phyloP scores from a whole-genome alignment of 1,140 invertebrate genomes.

The Babylonia areolata region DNA sequence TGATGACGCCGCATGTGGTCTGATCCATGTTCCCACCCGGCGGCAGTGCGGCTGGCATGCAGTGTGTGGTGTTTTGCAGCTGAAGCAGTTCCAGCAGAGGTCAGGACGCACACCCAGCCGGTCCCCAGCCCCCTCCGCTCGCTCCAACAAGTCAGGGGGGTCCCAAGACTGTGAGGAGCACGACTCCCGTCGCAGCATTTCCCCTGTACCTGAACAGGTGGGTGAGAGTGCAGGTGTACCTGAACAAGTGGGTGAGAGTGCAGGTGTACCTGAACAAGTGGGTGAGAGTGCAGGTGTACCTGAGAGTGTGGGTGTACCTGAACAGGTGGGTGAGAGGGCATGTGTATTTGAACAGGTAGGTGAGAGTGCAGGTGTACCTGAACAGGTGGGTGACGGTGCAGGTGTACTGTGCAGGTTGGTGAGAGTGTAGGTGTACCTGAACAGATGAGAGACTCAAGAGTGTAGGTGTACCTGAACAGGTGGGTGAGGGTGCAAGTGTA shows the following conservation, averaged over 20 bases:
- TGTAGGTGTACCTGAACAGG: slow-evolving; percentile 16
- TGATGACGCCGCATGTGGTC: too few relatives aligned
- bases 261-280: too few relatives aligned
- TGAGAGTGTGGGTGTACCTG: too few relatives aligned
- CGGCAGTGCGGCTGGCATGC: background rate
- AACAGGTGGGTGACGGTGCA: too few relatives aligned
- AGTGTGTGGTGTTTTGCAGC: slow-evolving; percentile 41
- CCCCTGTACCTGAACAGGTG: slow-evolving; percentile 33
- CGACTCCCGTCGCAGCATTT: slow-evolving; percentile 26
- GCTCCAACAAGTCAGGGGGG: background rate
- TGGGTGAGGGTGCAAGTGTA: background rate
- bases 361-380: too few relatives aligned
- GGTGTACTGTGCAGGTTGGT: too few relatives aligned
- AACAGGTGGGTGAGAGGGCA: too few relatives aligned
- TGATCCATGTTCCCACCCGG: too few relatives aligned
- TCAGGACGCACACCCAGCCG: slow-evolving; percentile 46
- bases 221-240: background rate
- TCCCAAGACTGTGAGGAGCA: slow-evolving; percentile 17
- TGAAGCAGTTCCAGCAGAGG: slow-evolving; percentile 63
- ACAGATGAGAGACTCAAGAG: slow-evolving; percentile 7
- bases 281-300: too few relatives aligned
- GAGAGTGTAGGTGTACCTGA: background rate
- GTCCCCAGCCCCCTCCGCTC: slow-evolving; percentile 39
- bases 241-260: too few relatives aligned
- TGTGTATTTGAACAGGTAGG: too few relatives aligned